Base-by-base conservation (phyloP, 2,113 vertebrate genomes). In the Petrocephalus zakoni region DNA sequence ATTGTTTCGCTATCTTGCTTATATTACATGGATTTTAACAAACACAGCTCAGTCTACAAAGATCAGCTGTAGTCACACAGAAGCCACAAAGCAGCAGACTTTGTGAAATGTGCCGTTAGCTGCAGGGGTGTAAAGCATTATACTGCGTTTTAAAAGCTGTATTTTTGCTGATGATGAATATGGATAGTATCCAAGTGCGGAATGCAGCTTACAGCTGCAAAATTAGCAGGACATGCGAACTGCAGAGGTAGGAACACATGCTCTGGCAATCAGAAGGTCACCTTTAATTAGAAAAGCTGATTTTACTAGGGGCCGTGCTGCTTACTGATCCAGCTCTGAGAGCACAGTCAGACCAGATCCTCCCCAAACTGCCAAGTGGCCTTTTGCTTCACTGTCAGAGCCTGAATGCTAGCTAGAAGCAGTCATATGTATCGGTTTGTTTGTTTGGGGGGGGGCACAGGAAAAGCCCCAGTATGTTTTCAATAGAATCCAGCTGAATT, bases 281-380 rank as follows among this genome's bases (percentile, higher is more conserved):
- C 34, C 89, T 90, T 91, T 90, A 92, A 89, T 92, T 84, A 90
- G 29, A 90, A 87, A 92, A 83, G 88, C 90, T 78, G 90, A 89
- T 91, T 87, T 91, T 81, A 90, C 86, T 91, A 91, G 92, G 92
- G 92, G 92, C 92, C 91, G 37, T 78, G 88, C 84, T 88, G 52
- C 86, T 90, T 86, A 81, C 83, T 83, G 88, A 91, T 91, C 92
- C 86, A 47, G 91, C 90, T 91, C 29, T 86, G 87, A 72, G 89
- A 42, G 87, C 64, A 88, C 89, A 91, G 92, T 93, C 90, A 46
- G 89, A 90, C 88, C 89, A 91, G 91, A 91, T 34, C 89, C 89
- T 90, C 90, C 90, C 88, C 92, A 92, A 93, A 92, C 92, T 91
- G 89, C 11, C 72, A 90, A 91, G 91, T 91, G 89, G 82, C 90